Evolutionary conservation across 2,113 vertebrate genomes (phyloP).

Genomic region (Pseudopipra pipra): DNA sequence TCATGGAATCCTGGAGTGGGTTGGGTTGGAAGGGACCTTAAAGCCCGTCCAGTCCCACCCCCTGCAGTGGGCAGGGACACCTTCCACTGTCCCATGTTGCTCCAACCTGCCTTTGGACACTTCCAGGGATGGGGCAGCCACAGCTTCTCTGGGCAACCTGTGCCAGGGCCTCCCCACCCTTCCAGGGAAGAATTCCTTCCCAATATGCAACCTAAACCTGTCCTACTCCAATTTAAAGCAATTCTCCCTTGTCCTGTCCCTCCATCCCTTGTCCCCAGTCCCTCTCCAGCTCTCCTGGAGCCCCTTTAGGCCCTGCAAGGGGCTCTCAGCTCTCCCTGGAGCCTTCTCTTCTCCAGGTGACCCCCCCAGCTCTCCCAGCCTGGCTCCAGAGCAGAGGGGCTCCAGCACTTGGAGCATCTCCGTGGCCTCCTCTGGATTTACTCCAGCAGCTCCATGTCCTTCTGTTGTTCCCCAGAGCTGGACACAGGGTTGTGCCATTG

Average conservation of each 20-base stretch:
- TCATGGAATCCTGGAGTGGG: background rate
- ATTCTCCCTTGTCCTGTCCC: background rate
- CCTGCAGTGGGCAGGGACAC: background rate
- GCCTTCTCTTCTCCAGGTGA: accelerated
- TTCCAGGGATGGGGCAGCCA: background rate
- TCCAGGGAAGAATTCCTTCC: accelerated
- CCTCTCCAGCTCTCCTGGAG: background rate
- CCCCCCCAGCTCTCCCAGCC: background rate
- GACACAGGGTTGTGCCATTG: background rate
- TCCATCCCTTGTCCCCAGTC: background rate
- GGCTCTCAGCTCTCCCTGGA: background rate
- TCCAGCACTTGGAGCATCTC: background rate
- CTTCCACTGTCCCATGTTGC: accelerated
- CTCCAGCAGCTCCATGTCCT: background rate
- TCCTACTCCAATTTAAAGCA: background rate
- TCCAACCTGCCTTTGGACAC: background rate
- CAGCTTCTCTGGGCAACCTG: background rate
- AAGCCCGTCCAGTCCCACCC: background rate
- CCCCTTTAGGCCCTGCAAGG: accelerated
- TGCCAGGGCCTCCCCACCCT: background rate
- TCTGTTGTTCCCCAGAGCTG: background rate
- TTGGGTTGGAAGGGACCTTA: background rate
- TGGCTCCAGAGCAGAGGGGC: background rate
- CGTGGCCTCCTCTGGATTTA: accelerated
- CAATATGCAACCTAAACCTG: too few species aligned